phyloP scores from a whole-genome alignment of 2,797 vertebrate genomes.

The Danio albolineatus region DNA sequence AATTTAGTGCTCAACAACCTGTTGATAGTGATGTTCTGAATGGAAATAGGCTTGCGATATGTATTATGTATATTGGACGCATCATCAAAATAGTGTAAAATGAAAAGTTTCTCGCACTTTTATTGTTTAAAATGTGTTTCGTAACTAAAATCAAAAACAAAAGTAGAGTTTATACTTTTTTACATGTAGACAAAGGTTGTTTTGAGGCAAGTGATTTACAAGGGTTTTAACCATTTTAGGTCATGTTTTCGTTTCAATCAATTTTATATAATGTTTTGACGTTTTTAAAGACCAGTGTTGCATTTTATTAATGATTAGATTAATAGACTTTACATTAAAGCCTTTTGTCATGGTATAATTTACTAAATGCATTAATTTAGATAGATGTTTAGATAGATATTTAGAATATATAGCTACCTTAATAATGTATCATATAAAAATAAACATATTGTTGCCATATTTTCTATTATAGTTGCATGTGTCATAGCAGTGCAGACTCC shows the following conservation, averaged over 20 bases:
- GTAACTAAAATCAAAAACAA: background rate
- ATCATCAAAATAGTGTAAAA: background rate
- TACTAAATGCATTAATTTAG: too few species aligned
- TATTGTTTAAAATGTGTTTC: background rate
- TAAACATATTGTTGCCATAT: background rate
- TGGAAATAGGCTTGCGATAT: background rate
- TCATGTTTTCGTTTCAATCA: background rate
- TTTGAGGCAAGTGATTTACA: background rate
- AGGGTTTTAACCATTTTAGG: background rate
- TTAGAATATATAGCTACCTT: background rate
- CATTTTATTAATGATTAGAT: background rate
- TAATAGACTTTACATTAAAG: background rate
- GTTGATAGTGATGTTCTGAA: conserved; percentile 46
- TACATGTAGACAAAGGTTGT: background rate
- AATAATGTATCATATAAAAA: background rate
- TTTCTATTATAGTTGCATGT: background rate
- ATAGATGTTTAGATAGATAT: too few species aligned
- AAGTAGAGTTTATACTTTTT: too few species aligned
- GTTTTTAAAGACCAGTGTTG: background rate
- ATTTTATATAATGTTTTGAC: too few species aligned
- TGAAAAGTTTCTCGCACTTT: background rate
- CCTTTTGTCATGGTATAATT: background rate
- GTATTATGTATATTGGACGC: background rate
- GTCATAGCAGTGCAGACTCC: background rate
- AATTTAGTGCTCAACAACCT: conserved; percentile 48